A percentile compares a stretch with the other conserved stretches of the same genome.
phyloP scores from a whole-genome alignment of 2,113 vertebrate genomes.

The Mesitornis unicolor region DNA sequence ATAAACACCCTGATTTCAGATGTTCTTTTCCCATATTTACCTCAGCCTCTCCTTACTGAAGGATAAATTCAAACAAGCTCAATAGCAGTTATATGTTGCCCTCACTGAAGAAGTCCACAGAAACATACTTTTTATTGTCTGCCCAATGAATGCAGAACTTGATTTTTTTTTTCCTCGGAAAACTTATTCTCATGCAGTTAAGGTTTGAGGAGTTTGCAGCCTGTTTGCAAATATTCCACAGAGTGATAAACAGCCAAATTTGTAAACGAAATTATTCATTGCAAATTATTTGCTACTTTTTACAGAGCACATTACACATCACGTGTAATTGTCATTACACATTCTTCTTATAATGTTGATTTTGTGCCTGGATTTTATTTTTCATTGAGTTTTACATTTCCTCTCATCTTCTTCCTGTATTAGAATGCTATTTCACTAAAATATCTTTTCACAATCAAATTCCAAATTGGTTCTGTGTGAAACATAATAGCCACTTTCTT shows the following conservation, averaged over 20 bases:
- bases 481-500: background rate
- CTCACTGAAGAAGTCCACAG: background rate
- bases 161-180: background rate
- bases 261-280: conserved; percentile 31
- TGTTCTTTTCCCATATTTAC: background rate
- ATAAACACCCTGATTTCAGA: background rate
- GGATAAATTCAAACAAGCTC: background rate
- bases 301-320: background rate
- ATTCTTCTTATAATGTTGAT: background rate
- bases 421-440: background rate
- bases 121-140: background rate
- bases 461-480: background rate
- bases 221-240: background rate
- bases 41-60: background rate
- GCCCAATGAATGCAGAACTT: background rate
- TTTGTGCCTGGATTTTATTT: background rate
- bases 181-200: background rate
- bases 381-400: background rate
- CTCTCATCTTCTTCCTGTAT: background rate
- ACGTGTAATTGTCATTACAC: background rate
- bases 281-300: conserved; percentile 7
- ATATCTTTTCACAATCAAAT: background rate
- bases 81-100: background rate
- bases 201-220: background rate
- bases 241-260: background rate